Percentiles rank a stretch among this genome's conserved stretches.
These are phyloP conservation scores for Adoxophyes honmai DNA, from an alignment of 1,140 invertebrate species.

Conservation along the genomic window DNA sequence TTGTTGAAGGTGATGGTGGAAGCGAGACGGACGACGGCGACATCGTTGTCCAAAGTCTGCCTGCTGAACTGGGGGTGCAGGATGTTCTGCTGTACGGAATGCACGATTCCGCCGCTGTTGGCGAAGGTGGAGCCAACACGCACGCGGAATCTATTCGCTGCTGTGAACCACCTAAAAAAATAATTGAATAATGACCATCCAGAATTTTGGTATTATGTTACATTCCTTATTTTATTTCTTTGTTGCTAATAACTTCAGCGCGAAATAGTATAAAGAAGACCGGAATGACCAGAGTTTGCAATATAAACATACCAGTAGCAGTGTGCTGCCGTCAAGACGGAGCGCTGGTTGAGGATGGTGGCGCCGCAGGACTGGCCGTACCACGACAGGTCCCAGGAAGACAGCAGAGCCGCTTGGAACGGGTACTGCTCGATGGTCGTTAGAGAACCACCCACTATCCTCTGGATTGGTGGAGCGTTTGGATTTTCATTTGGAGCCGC, in stretches of 20 bases:
- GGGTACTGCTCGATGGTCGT: constrained; percentile 36
- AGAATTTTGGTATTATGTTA: too few relatives aligned
- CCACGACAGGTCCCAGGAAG: constrained; percentile 15
- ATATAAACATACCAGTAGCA: constrained; percentile 44
- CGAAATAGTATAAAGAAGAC: too few relatives aligned
- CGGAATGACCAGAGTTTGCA: too few relatives aligned
- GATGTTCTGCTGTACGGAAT: constrained; percentile 27
- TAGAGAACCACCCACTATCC: constrained; percentile 42
- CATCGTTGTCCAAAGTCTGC: constrained; percentile 78
- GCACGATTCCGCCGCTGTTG: constrained; percentile 30
- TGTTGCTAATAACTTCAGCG: too few relatives aligned
- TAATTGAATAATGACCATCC: too few relatives aligned
- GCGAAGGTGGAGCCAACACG: constrained; percentile 33
- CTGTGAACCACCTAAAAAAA: too few relatives aligned
- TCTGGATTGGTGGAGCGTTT: too few relatives aligned
- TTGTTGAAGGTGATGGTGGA: constrained; percentile 48
- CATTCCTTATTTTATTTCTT: too few relatives aligned
- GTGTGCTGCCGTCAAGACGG: constrained; percentile 42
- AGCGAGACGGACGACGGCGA: constrained; percentile 63
- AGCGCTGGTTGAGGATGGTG: constrained; percentile 36
- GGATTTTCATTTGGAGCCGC: too few relatives aligned
- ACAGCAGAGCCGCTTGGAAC: constrained; percentile 28
- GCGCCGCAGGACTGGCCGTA: constrained; percentile 43
- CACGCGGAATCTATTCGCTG: too few relatives aligned
- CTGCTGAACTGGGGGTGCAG: constrained; percentile 78